Evolutionary conservation across 1,140 invertebrate species (phyloP).

Genomic region (Metopolophium dirhodum): DNA sequence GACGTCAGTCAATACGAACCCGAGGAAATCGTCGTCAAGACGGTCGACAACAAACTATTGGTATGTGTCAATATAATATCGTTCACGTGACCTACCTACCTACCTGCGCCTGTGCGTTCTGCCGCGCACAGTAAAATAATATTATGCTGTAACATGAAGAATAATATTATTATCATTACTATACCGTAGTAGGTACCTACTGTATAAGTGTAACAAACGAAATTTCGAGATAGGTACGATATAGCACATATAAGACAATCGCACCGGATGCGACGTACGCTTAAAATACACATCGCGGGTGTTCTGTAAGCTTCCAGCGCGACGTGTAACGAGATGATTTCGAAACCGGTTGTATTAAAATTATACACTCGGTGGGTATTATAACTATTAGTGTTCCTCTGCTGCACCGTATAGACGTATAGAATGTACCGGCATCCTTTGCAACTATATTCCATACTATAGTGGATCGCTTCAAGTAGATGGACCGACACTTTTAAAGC

Average conservation of each 20-base stretch:
- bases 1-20: conserved; percentile 94
- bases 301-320: background rate
- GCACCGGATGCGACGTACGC: background rate
- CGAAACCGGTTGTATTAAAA: background rate
- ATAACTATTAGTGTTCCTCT: background rate
- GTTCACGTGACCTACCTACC: background rate
- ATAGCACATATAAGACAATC: background rate
- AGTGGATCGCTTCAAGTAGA: background rate
- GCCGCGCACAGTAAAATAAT: background rate
- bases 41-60: conserved; percentile 93
- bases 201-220: background rate
- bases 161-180: background rate
- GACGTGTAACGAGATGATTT: conserved; percentile 9
- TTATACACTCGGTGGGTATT: background rate
- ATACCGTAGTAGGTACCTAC: background rate
- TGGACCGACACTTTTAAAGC: conserved; percentile 22
- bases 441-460: background rate
- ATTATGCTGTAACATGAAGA: background rate
- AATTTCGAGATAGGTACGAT: background rate
- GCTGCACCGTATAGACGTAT: background rate
- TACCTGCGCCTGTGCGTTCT: background rate
- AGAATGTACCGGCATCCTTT: background rate
- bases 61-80: conserved; percentile 64
- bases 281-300: background rate
- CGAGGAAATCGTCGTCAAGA: conserved; percentile 96